Conservation (phyloP, 2,888 invertebrate species). For the Phengaris alcon region DNA sequence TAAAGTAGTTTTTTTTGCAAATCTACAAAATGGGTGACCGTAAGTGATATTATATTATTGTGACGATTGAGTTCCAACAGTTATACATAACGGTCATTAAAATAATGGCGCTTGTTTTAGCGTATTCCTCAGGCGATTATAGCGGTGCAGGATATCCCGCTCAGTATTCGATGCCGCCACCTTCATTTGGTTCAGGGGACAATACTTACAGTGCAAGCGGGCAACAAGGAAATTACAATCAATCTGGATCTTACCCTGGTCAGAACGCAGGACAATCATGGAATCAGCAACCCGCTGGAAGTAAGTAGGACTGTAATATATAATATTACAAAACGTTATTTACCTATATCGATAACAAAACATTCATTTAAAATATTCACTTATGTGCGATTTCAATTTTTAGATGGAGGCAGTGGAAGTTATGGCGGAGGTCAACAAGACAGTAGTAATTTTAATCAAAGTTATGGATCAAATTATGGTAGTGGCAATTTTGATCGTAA, state of each 20-base stretch:
- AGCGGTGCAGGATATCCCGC: constrained; percentile 64
- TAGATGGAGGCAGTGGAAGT: constrained; percentile 50
- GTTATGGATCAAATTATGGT: constrained; percentile 56
- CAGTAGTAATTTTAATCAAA: constrained; percentile 59
- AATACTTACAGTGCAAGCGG: constrained; percentile 56
- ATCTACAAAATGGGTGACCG: constrained; percentile 39
- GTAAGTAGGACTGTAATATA: constrained; percentile 38
- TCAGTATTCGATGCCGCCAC: constrained; percentile 72
- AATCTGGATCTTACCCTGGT: constrained; percentile 52
- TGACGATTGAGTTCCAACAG: constrained; percentile 16
- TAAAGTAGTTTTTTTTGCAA: background rate
- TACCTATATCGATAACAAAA: background rate
- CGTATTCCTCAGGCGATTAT: constrained; percentile 65
- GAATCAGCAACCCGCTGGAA: constrained; percentile 59
- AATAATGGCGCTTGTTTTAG: constrained; percentile 43
- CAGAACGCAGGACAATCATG: constrained; percentile 59
- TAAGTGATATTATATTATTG: constrained; percentile 34
- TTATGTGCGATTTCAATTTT: constrained; percentile 14
- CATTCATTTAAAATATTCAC: background rate
- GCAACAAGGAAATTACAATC: constrained; percentile 59
- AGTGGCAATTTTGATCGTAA: constrained; percentile 53
- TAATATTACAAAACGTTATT: background rate
- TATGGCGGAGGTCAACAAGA: constrained; percentile 56
- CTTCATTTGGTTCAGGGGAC: constrained; percentile 63
- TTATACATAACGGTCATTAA: constrained; percentile 21